Evolutionary conservation across 2,888 invertebrate genomes (phyloP).

Genomic region (Tinea trinotella): DNA sequence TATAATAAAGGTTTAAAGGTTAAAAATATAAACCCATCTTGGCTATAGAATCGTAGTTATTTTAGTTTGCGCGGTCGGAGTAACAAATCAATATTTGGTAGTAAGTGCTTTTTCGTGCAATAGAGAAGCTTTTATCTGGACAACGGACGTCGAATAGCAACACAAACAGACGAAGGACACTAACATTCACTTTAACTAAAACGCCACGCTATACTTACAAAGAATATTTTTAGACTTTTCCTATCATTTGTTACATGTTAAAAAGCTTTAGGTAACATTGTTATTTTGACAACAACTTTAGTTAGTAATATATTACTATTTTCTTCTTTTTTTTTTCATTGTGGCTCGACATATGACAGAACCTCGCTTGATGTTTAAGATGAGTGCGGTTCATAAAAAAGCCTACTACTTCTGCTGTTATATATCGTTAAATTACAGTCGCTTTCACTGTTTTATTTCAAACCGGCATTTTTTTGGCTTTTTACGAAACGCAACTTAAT

Average conservation of each 20-base stretch:
- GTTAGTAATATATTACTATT: no score
- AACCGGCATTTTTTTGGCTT: no score
- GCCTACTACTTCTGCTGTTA: no score
- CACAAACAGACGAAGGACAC: conserved; percentile 62
- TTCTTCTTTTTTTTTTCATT: no score
- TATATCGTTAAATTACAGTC: no score
- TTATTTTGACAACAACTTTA: not conserved
- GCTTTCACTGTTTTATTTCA: no score
- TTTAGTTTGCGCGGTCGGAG: conserved; percentile 61
- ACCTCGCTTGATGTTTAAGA: no score
- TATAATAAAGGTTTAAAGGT: no score
- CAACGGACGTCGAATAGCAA: conserved; percentile 58
- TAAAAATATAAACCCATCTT: not conserved
- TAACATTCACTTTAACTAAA: conserved; percentile 56
- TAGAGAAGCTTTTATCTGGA: conserved; percentile 72
- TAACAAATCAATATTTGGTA: conserved; percentile 71
- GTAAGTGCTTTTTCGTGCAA: conserved; percentile 73
- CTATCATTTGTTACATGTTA: not conserved
- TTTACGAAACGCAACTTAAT: no score
- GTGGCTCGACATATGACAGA: no score
- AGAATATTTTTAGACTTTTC: not conserved
- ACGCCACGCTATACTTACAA: conserved; percentile 5
- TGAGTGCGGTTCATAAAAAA: no score
- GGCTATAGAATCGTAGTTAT: conserved; percentile 27
- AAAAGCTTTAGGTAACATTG: conserved; percentile 1